Percentiles rank a stretch among this genome's conserved stretches.
phyloP scores from a whole-genome alignment of 2,113 vertebrate genomes.

The Clarias gariepinus region DNA sequence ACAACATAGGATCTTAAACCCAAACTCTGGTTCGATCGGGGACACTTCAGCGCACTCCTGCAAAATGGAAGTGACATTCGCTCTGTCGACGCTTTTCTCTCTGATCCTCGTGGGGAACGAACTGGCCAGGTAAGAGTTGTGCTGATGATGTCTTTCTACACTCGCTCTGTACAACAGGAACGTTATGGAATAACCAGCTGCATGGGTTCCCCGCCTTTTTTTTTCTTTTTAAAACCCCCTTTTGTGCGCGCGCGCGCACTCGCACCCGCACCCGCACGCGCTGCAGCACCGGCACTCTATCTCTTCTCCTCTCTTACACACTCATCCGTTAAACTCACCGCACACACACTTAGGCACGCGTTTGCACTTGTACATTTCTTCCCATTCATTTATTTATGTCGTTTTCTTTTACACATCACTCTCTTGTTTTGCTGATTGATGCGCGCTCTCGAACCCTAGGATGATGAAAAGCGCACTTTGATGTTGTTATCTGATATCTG shows the following conservation, averaged over 20 bases:
- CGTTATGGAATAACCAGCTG: background rate
- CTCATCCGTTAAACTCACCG: background rate
- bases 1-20: constrained; percentile 52
- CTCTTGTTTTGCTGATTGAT: background rate
- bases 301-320: too few relatives aligned
- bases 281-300: background rate
- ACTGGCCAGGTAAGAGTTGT: constrained; percentile 68
- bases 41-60: constrained; percentile 42
- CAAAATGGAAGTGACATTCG: constrained; percentile 69
- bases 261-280: background rate
- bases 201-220: background rate
- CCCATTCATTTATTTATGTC: too few relatives aligned
- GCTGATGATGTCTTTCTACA: background rate
- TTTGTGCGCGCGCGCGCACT: background rate
- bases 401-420: background rate
- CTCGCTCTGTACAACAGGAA: background rate
- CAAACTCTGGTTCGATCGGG: constrained; percentile 40
- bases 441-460: background rate
- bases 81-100: constrained; percentile 59
- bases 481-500: background rate
- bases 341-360: background rate
- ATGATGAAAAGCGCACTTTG: background rate
- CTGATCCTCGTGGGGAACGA: constrained; percentile 65
- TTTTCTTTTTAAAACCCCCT: too few relatives aligned
- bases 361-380: too few relatives aligned